A percentile compares a stretch with the other conserved stretches of the same genome.
These are phyloP conservation scores for Hippocampus kuda DNA, from an alignment of 2,797 vertebrate species.

Conservation along the genomic window DNA sequence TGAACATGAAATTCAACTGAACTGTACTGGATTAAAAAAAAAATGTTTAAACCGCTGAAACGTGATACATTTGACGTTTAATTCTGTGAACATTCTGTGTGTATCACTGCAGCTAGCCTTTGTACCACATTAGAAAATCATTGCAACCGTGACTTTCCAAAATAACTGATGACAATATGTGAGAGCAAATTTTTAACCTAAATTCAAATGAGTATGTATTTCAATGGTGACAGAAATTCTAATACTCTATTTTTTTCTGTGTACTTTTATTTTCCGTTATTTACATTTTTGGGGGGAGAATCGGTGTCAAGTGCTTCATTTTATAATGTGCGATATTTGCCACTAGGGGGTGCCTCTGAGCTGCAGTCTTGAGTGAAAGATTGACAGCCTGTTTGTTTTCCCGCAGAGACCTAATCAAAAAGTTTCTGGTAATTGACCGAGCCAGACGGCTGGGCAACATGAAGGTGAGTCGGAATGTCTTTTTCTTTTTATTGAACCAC, in stretches of 20 bases:
- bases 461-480: slow-evolving; percentile 75
- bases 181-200: neutral
- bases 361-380: neutral
- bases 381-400: neutral
- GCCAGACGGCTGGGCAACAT: slow-evolving; percentile 87
- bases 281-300: too few species aligned
- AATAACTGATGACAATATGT: neutral
- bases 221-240: neutral
- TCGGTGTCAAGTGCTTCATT: neutral
- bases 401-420: slow-evolving; percentile 89
- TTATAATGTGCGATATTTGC: neutral
- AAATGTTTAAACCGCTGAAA: too few species aligned
- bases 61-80: neutral
- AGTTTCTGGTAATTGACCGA: slow-evolving; percentile 88
- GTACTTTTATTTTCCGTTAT: neutral
- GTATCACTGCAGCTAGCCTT: too few species aligned
- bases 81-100: neutral
- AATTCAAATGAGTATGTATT: neutral
- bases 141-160: neutral
- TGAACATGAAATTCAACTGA: neutral
- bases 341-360: neutral
- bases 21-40: too few species aligned
- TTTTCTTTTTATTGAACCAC: neutral
- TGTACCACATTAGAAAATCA: neutral
- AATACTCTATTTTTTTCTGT: neutral